Conservation (phyloP, 2,888 invertebrate genomes). For the Trichacis sp. region DNA sequence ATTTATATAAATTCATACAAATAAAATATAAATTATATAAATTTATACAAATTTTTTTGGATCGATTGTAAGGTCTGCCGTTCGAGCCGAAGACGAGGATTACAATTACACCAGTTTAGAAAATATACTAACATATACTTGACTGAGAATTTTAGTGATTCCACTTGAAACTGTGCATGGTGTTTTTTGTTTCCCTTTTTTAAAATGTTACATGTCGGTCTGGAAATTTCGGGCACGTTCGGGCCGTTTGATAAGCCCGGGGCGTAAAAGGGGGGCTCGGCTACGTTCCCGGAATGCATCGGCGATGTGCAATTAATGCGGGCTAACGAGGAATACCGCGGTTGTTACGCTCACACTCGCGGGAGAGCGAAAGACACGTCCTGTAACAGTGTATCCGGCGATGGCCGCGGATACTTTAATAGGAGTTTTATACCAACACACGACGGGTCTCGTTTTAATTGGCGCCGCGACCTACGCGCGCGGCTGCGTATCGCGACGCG, state of each 20-base stretch:
- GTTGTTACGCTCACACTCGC: conserved; percentile 13
- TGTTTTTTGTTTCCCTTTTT: too few relatives aligned
- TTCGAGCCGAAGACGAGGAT: too few relatives aligned
- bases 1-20: too few relatives aligned
- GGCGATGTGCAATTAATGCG: conserved; percentile 31
- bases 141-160: too few relatives aligned
- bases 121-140: too few relatives aligned
- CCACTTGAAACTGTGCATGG: too few relatives aligned
- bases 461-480: conserved; percentile 6
- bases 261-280: conserved; percentile 19
- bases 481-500: neutral
- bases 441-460: conserved; percentile 16
- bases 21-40: too few relatives aligned
- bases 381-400: conserved; percentile 10
- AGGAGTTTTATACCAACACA: conserved; percentile 16
- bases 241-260: conserved; percentile 11
- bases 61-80: too few relatives aligned
- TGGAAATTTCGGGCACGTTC: conserved; percentile 16
- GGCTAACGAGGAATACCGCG: conserved; percentile 32
- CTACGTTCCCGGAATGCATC: conserved; percentile 22
- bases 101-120: too few relatives aligned
- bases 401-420: conserved; percentile 19
- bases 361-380: conserved; percentile 3
- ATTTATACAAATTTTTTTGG: too few relatives aligned
- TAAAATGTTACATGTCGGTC: too few relatives aligned